Conservation (phyloP, 2,888 invertebrate genomes). For the Drosophila borealis region DNA sequence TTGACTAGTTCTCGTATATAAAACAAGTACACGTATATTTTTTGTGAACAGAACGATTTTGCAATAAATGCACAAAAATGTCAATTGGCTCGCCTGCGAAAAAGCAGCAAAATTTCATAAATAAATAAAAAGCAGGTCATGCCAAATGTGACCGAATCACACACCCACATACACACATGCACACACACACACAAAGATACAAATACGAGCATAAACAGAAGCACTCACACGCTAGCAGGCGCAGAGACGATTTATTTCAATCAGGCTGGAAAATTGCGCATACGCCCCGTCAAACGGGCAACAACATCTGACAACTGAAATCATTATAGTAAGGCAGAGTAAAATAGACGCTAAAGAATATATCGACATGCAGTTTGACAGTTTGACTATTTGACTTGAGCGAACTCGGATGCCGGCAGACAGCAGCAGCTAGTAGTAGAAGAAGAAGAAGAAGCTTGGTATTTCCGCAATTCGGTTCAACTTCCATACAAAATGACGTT, state of each 20-base stretch:
- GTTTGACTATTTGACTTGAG: constrained; percentile 79
- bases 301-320: constrained; percentile 65
- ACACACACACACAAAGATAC: not conserved
- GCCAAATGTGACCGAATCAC: constrained; percentile 49
- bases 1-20: no score
- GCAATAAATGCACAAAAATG: constrained; percentile 51
- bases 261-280: constrained; percentile 67
- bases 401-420: constrained; percentile 55
- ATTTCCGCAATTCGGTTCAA: constrained; percentile 28
- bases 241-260: constrained; percentile 67
- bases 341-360: constrained; percentile 69
- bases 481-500: constrained; percentile 47
- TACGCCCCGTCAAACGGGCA: constrained; percentile 59
- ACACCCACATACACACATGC: not conserved
- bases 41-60: constrained; percentile 14
- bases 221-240: constrained; percentile 21
- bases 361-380: constrained; percentile 74
- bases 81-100: constrained; percentile 56
- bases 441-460: constrained; percentile 12
- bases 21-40: no score
- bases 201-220: constrained; percentile 13
- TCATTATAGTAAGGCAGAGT: constrained; percentile 63
- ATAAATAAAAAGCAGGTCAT: constrained; percentile 62
- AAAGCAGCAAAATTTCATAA: constrained; percentile 64
- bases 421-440: constrained; percentile 25